Evolutionary conservation across 2,797 vertebrate genomes (phyloP), one percentile per base, ranked within the genome.

Genomic region (Onychomys arenicola): DNA sequence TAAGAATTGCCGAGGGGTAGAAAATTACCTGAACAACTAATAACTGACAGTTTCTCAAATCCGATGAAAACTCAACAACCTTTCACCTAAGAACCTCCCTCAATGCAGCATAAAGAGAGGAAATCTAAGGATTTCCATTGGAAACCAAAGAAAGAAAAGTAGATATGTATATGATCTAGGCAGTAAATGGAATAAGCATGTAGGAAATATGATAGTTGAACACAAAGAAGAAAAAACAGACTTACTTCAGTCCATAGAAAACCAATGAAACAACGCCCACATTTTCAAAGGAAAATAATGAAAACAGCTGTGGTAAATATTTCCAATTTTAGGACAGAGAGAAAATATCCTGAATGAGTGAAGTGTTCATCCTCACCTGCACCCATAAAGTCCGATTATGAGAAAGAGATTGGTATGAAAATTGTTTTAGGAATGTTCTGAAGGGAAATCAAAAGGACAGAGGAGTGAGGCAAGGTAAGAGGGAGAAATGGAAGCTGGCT

Each of bases 11-110:
- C 59, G 2, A 76, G 14, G 14, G 13, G 52, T 13, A 69, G 23
- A 75, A 84, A 94, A 91, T 69, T 92, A 90, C 27, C 82, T 81
- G 52, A 85, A 80, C 55, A 90, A 57, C 59, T 37, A 93, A 86
- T 65, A 73, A 23, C 43, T 87, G 49, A 93, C 93, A 88, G 65
- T 65, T 46, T 83, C 63, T 65, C 23, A 46, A 84, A 94, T 71
- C 65, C 93, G 19, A 81, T 90, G 46, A 95, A 82, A 89, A 32
- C 16, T 85, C 12, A 84, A 67, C 91, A 78, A 11, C 0, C 40
- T 73, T 34, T 85, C 17, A 76, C 85, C 27, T 89, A 84, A 93
- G 57, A 93, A 40, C 2, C 10, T 96, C 75, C 40, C 14, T 96
- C 67, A 12, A 80, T 4, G 81, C 84, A 80, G 7, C 32, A 63